These are phyloP conservation scores for Saturnia pavonia DNA, from an alignment of 2,888 invertebrate species.

Conservation along the genomic window DNA sequence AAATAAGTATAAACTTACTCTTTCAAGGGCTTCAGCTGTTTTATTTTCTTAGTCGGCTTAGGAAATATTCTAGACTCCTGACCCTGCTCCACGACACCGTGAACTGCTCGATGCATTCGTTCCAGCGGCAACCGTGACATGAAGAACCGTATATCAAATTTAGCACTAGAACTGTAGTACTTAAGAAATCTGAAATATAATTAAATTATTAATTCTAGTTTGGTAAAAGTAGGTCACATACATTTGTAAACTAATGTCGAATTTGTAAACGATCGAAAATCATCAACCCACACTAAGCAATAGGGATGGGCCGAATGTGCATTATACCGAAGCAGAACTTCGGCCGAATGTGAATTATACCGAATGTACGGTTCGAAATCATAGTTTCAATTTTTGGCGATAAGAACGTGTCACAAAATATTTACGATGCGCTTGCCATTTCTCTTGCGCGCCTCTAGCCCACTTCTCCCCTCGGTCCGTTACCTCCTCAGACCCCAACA, in stretches of 20 bases:
- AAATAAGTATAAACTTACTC: conserved; percentile 36
- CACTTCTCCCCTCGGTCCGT: too few relatives aligned
- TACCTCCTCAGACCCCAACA: too few relatives aligned
- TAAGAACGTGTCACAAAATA: too few relatives aligned
- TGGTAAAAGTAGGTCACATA: not conserved
- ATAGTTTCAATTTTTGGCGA: too few relatives aligned
- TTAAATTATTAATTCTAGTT: not conserved
- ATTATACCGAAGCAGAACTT: too few relatives aligned
- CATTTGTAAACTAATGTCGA: not conserved
- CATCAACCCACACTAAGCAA: too few relatives aligned
- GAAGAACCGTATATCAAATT: conserved; percentile 70
- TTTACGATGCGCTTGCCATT: too few relatives aligned
- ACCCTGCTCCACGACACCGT: conserved; percentile 46
- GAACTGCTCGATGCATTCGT: conserved; percentile 71
- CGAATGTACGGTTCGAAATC: too few relatives aligned
- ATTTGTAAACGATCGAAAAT: too few relatives aligned
- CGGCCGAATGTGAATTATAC: too few relatives aligned
- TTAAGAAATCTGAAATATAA: conserved; percentile 41
- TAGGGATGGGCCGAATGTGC: too few relatives aligned
- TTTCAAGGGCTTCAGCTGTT: conserved; percentile 31
- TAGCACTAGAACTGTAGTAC: conserved; percentile 32
- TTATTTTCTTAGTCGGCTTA: conserved; percentile 22
- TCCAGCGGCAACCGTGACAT: conserved; percentile 66
- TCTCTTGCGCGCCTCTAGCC: too few relatives aligned
- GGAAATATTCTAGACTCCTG: conserved; percentile 55